Evolutionary conservation across 2,113 vertebrate species (phyloP).

Genomic region (Casuarius casuarius): DNA sequence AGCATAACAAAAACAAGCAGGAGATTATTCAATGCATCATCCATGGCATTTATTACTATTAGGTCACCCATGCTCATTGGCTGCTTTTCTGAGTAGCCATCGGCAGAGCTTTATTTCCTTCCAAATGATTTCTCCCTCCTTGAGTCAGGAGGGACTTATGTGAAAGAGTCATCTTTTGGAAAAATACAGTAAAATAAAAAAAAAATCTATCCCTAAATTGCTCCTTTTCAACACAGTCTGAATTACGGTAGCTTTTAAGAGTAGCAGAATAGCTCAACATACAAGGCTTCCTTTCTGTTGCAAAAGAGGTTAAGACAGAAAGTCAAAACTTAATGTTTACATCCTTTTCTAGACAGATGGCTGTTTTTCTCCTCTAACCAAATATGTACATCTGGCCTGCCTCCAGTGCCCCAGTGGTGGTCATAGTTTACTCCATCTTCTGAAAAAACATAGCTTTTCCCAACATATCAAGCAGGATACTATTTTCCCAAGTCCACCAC

Average conservation of each 20-base stretch:
- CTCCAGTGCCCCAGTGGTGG: not conserved
- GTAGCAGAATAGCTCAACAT: not conserved
- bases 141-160: constrained; percentile 11
- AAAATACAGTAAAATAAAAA: constrained; percentile 44
- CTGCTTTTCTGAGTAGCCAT: constrained; percentile 4
- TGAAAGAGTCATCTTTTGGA: constrained; percentile 22
- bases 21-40: constrained; percentile 15
- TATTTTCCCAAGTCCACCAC: not conserved
- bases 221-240: constrained; percentile 45
- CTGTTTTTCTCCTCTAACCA: constrained; percentile 24
- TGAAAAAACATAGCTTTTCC: not conserved
- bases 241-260: constrained; percentile 20
- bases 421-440: not conserved
- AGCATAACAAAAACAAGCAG: constrained; percentile 43
- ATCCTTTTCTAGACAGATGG: constrained; percentile 31
- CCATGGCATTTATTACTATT: constrained; percentile 32
- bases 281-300: constrained; percentile 32
- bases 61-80: constrained; percentile 19
- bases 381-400: constrained; percentile 16
- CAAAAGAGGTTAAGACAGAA: not conserved
- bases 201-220: constrained; percentile 12
- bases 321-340: not conserved
- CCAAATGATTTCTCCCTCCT: constrained; percentile 18
- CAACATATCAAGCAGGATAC: not conserved
- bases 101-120: constrained; percentile 15